Conservation (phyloP, 2,888 invertebrate species). For the Pemphredon lugubris region DNA sequence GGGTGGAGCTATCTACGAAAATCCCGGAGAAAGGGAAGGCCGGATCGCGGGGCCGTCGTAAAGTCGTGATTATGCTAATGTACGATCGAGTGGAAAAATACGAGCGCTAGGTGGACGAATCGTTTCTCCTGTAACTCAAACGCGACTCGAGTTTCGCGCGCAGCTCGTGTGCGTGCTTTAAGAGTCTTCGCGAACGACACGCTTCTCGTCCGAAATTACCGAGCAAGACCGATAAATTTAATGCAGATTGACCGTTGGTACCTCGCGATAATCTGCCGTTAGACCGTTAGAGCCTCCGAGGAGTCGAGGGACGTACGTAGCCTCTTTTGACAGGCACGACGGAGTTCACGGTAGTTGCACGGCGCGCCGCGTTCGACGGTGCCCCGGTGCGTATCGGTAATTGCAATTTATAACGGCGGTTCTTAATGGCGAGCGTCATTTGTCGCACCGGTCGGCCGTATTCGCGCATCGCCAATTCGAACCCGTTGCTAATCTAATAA, state of each 20-base stretch:
- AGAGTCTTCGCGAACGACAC: conserved; percentile 34
- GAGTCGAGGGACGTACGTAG: conserved; percentile 8
- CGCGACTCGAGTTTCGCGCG: conserved; percentile 38
- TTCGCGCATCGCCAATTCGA: conserved; percentile 18
- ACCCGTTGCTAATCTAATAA: conserved; percentile 60
- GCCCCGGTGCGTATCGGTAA: conserved; percentile 60
- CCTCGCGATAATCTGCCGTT: conserved; percentile 21
- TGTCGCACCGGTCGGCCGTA: conserved; percentile 51
- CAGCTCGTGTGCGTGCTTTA: conserved; percentile 14
- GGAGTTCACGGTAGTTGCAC: conserved; percentile 19
- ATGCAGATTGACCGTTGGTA: conserved; percentile 32
- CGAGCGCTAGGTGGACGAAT: conserved; percentile 1
- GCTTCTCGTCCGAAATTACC: conserved; percentile 28
- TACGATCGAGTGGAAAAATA: background rate
- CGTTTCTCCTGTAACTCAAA: conserved; percentile 36
- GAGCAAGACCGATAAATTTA: conserved; percentile 41
- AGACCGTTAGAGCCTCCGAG: conserved; percentile 16
- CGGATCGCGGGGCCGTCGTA: background rate
- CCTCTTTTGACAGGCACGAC: conserved; percentile 42
- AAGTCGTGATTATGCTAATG: background rate
- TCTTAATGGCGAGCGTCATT: conserved; percentile 67
- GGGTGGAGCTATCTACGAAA: too few relatives aligned
- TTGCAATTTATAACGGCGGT: conserved; percentile 72
- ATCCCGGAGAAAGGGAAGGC: too few relatives aligned
- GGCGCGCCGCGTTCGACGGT: conserved; percentile 13